Evolutionary conservation across 2,113 vertebrate species (phyloP).

Genomic region (Perca schrenkii): DNA sequence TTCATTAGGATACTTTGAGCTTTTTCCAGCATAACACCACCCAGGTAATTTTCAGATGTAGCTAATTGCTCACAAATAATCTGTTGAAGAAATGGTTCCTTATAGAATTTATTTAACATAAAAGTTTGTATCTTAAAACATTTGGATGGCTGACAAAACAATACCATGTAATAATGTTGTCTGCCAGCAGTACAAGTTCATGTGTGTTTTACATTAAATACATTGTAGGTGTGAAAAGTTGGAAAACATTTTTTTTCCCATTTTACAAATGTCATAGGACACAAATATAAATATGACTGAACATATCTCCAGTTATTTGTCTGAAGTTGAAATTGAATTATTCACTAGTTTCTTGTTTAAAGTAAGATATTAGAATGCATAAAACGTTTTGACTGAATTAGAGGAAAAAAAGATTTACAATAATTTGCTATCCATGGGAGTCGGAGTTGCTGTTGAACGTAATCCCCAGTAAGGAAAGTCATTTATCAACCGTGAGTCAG

Average conservation of each 20-base stretch:
- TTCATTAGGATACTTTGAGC: background rate
- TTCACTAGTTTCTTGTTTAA: background rate
- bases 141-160: no score
- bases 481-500: slow-evolving; percentile 31
- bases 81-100: background rate
- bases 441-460: background rate
- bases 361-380: background rate
- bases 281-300: background rate
- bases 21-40: background rate
- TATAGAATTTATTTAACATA: background rate
- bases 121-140: background rate
- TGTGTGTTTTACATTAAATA: background rate
- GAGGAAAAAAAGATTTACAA: background rate
- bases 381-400: background rate
- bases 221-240: background rate
- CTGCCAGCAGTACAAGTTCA: background rate
- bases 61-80: background rate
- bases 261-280: background rate
- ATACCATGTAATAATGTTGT: background rate
- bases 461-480: slow-evolving; percentile 31
- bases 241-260: background rate
- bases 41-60: background rate
- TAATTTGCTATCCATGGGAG: background rate
- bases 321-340: slow-evolving; percentile 2
- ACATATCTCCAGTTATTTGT: background rate